Conservation (phyloP, 2,888 invertebrate species). For the Meteorus colon region DNA sequence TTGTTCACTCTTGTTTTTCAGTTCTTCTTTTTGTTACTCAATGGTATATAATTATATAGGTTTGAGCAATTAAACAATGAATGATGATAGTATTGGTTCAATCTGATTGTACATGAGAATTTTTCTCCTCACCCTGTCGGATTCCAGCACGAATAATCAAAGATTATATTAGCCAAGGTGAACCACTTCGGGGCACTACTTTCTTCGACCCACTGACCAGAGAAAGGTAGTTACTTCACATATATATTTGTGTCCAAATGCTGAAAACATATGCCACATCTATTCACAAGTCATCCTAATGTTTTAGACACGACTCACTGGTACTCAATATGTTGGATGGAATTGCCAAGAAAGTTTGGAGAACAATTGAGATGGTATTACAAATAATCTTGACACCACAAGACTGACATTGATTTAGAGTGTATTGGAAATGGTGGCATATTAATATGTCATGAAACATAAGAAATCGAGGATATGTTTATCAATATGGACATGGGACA, state of each 20-base stretch:
- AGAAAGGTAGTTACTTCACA: conserved; percentile 61
- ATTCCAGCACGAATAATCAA: conserved; percentile 39
- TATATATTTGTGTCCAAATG: conserved; percentile 27
- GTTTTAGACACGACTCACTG: neutral
- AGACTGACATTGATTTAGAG: no score
- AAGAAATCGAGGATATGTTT: neutral
- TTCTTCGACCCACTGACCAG: conserved; percentile 71
- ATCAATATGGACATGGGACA: neutral
- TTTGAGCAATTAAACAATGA: neutral
- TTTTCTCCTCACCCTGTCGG: conserved; percentile 34
- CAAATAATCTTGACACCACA: neutral
- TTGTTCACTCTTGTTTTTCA: neutral
- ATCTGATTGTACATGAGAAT: conserved; percentile 29
- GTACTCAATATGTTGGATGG: neutral
- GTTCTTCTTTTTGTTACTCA: neutral
- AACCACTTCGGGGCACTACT: conserved; percentile 69
- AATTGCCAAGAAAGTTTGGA: neutral
- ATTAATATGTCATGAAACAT: neutral
- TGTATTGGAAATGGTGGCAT: no score
- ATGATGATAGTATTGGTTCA: neutral
- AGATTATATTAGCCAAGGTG: conserved; percentile 62
- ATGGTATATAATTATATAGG: neutral
- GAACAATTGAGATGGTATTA: neutral
- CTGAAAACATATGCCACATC: conserved; percentile 18
- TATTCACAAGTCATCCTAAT: conserved; percentile 17